A percentile compares a stretch with the other conserved stretches of the same genome.
Evolutionary conservation across 2,888 invertebrate species (phyloP).

Genomic region (Digitonthophagus gazella): DNA sequence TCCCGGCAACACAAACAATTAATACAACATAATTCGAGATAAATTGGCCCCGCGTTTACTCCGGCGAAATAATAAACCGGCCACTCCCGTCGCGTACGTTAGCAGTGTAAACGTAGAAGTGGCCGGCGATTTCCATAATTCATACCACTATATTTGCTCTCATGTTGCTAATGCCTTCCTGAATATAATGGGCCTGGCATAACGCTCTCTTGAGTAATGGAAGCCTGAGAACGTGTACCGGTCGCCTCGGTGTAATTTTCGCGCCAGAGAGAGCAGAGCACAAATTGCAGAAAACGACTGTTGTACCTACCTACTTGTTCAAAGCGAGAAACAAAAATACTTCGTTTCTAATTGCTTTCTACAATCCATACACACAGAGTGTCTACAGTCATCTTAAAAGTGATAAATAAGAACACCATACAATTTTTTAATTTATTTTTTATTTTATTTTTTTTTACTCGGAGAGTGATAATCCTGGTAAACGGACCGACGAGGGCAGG

Average conservation of each 20-base stretch:
- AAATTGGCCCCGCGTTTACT: background rate
- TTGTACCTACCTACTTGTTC: too few species aligned
- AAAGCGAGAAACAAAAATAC: background rate
- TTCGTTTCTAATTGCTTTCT: background rate
- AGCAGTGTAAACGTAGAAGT: background rate
- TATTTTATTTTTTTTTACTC: background rate
- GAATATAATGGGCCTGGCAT: background rate
- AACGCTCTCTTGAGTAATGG: background rate
- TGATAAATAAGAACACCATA: too few species aligned
- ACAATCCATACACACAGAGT: too few species aligned
- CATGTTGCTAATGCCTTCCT: background rate
- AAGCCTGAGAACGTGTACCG: background rate
- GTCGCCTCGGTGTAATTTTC: background rate
- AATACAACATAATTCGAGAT: background rate
- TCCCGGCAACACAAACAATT: background rate
- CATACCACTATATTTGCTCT: background rate
- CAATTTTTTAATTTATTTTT: background rate
- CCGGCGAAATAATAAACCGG: background rate
- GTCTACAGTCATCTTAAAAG: too few species aligned
- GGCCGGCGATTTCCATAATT: background rate
- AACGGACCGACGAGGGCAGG: slow-evolving; percentile 26
- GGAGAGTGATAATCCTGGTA: background rate
- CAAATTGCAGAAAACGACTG: background rate
- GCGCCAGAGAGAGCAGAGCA: background rate
- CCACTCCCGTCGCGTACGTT: background rate